Evolutionary conservation across 2,797 vertebrate species (phyloP), one percentile per base, ranked within the genome.

Genomic region (Oreortyx pictus): DNA sequence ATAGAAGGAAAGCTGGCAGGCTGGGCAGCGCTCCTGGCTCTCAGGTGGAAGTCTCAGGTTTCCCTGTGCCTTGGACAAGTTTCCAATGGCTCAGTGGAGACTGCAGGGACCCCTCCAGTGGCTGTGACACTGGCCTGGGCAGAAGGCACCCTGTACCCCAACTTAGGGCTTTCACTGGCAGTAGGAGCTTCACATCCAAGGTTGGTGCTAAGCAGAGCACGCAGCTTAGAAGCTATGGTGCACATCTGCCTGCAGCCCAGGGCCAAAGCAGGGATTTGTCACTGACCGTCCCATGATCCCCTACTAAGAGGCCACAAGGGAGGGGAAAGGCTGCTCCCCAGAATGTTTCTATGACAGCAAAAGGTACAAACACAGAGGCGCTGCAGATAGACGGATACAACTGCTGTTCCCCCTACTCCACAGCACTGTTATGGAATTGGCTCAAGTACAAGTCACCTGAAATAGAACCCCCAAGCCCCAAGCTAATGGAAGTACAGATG

Each of bases 1-100:
- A 87, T 60, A 74, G 78, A 33, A 82, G 79, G 62, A 92, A 88
- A 73, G 71, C 82, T 88, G 85, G 75, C 89, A 89, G 79, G 87
- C 67, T 2, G 1, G 56, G 82, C 67, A 56, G 52, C 39, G 35
- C 62, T 43, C 61, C 39, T 62, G 39, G 12, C 61, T 62, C 39
- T 31, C 39, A 85, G 87, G 89, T 86, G 79, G 85, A 92, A 72
- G 44, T 82, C 73, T 97, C 90, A 49, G 66, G 83, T 95, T 96
- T 93, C 88, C 57, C 52, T 72, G 50, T 47, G 62, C 75, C 66
- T 59, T 23, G 15, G 17, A 76, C 60, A 83, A 89, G 75, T 93
- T 93, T 91, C 78, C 62, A 88, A 57, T 56, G 52, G 74, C 91
- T 97, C 94, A 96, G 54, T 1, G 0, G 29, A 82, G 44, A 65